Percentiles rank a stretch among this genome's conserved stretches.
phyloP scores from a whole-genome alignment of 2,113 vertebrate genomes.

The Corvus hawaiiensis region DNA sequence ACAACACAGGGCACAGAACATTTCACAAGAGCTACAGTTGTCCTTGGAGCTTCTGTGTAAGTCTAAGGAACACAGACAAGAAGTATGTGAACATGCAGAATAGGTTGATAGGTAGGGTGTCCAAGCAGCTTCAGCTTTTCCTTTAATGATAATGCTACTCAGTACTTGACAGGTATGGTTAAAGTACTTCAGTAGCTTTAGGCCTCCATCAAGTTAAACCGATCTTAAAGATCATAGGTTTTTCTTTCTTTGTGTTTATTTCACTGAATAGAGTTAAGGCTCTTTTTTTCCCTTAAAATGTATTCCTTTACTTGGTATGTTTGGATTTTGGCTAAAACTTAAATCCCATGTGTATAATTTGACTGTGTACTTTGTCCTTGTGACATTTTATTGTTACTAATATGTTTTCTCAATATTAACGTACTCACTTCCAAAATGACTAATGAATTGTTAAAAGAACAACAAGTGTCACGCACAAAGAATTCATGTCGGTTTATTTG shows the following conservation, averaged over 20 bases:
- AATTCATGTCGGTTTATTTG: not conserved
- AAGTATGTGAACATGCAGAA: not conserved
- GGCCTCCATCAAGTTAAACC: not conserved
- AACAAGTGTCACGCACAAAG: not conserved
- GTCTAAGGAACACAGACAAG: not conserved
- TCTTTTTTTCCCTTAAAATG: not conserved
- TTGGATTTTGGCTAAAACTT: not conserved
- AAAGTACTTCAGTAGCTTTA: not conserved
- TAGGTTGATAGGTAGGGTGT: not conserved
- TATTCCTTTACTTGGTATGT: not conserved
- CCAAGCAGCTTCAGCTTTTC: not conserved
- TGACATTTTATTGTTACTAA: not conserved
- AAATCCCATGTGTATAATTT: not conserved
- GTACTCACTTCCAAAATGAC: not conserved
- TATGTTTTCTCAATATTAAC: rapidly evolving
- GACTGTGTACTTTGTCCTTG: not conserved
- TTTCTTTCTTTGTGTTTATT: not conserved
- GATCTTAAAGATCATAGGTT: not conserved
- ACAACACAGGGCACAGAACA: not conserved
- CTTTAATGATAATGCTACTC: not conserved
- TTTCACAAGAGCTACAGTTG: not conserved
- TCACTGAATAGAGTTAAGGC: not conserved
- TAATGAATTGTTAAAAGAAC: not conserved
- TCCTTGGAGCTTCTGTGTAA: not conserved
- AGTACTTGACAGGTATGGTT: not conserved